A percentile compares a stretch with the other conserved stretches of the same genome.
Conservation (phyloP, 2,797 vertebrate species). For the Macropodus opercularis region DNA sequence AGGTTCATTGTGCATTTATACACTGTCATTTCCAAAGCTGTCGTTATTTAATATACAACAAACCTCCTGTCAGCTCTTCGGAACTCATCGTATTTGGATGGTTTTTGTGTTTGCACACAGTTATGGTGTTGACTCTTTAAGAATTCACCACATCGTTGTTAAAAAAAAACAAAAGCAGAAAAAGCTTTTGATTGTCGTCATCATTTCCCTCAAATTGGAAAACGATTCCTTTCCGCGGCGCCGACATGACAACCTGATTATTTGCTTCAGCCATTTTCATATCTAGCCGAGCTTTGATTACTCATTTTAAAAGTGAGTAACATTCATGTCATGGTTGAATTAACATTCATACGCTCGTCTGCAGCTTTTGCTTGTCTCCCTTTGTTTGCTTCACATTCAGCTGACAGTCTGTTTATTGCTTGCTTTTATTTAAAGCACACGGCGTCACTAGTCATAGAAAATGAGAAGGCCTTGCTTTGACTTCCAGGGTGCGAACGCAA, state of each 20-base stretch:
- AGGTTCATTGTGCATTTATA: background rate
- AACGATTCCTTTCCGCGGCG: constrained; percentile 33
- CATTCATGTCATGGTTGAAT: constrained; percentile 38
- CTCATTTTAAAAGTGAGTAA: constrained; percentile 43
- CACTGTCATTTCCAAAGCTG: too few species aligned
- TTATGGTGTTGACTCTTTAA: background rate
- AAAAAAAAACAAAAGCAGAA: background rate
- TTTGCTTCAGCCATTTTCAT: constrained; percentile 24
- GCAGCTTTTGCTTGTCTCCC: constrained; percentile 1
- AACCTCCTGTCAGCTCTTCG: background rate
- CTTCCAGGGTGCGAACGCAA: constrained; percentile 6
- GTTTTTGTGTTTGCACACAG: background rate
- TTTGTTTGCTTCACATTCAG: constrained; percentile 23
- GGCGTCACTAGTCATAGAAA: constrained; percentile 25
- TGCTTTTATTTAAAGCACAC: constrained; percentile 37
- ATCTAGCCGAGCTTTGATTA: constrained; percentile 33
- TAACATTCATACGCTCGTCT: background rate
- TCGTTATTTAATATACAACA: too few species aligned
- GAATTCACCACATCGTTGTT: constrained; percentile 3
- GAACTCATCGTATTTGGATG: background rate
- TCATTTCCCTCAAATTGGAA: constrained; percentile 31
- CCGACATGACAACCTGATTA: constrained; percentile 43
- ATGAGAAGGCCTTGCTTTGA: constrained; percentile 11
- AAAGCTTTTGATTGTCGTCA: constrained; percentile 26
- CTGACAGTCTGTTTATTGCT: constrained; percentile 37